phyloP scores from a whole-genome alignment of 2,113 vertebrate species.

The Cinclus cinclus region DNA sequence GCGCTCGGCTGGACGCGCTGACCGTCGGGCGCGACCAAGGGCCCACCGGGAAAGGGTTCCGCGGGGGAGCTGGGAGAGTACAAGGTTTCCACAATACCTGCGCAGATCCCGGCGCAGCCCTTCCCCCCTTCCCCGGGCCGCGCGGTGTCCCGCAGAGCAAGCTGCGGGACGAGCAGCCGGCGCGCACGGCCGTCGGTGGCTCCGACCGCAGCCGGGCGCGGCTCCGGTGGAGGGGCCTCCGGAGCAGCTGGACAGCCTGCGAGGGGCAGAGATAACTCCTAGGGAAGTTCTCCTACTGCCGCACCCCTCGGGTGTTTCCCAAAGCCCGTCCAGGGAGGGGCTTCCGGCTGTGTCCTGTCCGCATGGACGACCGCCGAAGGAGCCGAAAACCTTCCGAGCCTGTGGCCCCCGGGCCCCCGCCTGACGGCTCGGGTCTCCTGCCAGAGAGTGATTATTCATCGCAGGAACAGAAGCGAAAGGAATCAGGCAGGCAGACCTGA shows the following conservation, averaged over 20 bases:
- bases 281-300: neutral
- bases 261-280: neutral
- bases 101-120: neutral
- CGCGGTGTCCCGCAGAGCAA: neutral
- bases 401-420: too few species aligned
- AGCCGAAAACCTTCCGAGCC: neutral
- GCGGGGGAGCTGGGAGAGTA: too few species aligned
- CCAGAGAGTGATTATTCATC: neutral
- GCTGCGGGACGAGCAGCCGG: neutral
- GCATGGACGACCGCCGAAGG: neutral
- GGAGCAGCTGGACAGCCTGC: neutral
- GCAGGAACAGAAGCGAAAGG: neutral
- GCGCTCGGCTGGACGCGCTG: neutral
- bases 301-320: neutral
- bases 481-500: neutral
- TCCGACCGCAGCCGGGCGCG: too few species aligned
- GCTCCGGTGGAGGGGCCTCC: neutral
- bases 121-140: too few species aligned
- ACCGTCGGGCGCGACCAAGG: too few species aligned
- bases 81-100: neutral
- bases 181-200: neutral
- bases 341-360: neutral
- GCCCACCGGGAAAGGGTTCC: neutral
- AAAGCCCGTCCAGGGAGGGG: neutral
- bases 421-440: neutral